A percentile compares a stretch with the other conserved stretches of the same genome.
Evolutionary conservation across 1,140 invertebrate species (phyloP).

Genomic region (Heliconius hewitsoni): DNA sequence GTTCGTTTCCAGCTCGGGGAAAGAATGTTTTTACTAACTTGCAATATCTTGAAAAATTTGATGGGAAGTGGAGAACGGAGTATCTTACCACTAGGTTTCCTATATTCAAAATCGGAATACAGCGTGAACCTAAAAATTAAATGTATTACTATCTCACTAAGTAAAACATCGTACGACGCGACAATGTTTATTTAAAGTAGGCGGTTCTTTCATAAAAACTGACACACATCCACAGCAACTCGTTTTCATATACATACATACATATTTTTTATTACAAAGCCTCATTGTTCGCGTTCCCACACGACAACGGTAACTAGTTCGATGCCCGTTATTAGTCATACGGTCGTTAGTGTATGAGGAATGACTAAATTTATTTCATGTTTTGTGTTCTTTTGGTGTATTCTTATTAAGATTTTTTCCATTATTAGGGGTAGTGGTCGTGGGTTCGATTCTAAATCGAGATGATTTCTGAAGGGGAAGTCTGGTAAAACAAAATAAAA

Average conservation of each 20-base stretch:
- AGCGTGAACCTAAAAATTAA: neutral
- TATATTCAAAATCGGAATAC: neutral
- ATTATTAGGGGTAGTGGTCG: too few species aligned
- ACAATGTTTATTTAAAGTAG: neutral
- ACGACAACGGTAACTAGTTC: constrained; percentile 36
- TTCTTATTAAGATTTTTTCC: neutral
- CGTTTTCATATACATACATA: neutral
- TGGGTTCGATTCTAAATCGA: too few species aligned
- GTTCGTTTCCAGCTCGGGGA: too few species aligned
- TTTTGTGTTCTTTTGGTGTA: neutral
- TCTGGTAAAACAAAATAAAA: too few species aligned
- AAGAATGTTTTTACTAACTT: too few species aligned
- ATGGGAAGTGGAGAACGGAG: neutral
- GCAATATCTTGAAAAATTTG: too few species aligned
- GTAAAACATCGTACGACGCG: neutral
- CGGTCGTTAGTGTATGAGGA: constrained; percentile 11
- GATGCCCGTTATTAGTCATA: constrained; percentile 34
- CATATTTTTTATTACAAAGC: constrained; percentile 3
- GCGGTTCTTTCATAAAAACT: constrained; percentile 2
- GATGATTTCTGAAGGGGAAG: too few species aligned
- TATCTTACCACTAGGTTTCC: neutral
- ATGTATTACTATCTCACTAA: neutral
- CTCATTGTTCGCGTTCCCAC: constrained; percentile 25
- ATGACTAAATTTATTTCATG: neutral
- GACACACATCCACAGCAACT: neutral